These are phyloP conservation scores for Oreochromis aureus DNA, from an alignment of 2,113 vertebrate species.

Conservation along the genomic window DNA sequence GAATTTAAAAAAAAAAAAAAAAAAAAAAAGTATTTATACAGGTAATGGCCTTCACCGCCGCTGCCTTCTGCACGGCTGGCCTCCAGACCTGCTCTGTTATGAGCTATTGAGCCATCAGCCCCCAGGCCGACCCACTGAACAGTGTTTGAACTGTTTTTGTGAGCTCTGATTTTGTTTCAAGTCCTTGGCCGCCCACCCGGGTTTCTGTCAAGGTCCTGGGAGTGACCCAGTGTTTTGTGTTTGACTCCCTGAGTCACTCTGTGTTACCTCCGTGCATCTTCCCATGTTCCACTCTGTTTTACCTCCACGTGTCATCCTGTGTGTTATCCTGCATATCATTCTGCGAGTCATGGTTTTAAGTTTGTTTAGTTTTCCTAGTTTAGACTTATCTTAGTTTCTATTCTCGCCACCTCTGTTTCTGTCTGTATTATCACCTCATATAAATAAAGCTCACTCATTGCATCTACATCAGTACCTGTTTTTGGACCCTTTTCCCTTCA, in stretches of 20 bases:
- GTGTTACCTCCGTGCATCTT: neutral
- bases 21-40: neutral
- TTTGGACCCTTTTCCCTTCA: neutral
- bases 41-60: neutral
- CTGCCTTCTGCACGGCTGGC: neutral
- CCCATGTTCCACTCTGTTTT: neutral
- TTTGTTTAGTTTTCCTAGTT: neutral
- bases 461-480: neutral
- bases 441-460: neutral
- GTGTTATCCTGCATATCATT: neutral
- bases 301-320: neutral
- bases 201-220: neutral
- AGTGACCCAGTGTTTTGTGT: neutral
- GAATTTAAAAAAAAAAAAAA: no score
- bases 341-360: neutral
- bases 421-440: neutral
- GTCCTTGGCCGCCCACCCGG: neutral
- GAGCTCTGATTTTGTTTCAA: neutral
- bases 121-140: neutral
- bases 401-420: neutral
- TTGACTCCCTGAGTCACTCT: neutral
- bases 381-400: neutral
- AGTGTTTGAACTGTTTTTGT: neutral
- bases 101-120: neutral
- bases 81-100: neutral